phyloP scores from a whole-genome alignment of 92 coral and sea anemone genomes.

The Isaurus tuberculatus region DNA sequence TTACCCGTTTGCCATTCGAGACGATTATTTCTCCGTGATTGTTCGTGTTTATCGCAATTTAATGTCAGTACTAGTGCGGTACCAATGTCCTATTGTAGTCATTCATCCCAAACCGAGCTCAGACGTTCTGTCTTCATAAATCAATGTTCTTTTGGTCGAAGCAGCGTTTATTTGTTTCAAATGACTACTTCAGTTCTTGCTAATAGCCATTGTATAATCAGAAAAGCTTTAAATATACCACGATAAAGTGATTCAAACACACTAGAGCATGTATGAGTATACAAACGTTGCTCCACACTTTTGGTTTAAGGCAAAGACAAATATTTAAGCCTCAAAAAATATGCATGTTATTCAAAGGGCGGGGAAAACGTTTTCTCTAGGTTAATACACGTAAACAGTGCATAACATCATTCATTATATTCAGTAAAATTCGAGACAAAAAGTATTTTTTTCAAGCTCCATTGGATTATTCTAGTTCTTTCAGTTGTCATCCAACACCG shows the following conservation, averaged over 20 bases:
- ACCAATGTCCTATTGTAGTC: neutral
- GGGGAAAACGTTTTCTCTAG: slow-evolving; percentile 2
- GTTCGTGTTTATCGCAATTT: neutral
- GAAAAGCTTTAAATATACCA: slow-evolving; percentile 1
- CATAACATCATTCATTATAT: neutral
- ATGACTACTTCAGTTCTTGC: slow-evolving; percentile 14
- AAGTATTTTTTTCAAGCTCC: neutral
- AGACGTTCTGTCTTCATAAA: slow-evolving; percentile 3
- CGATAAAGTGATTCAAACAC: slow-evolving; percentile 29
- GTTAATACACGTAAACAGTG: neutral
- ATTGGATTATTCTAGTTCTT: neutral
- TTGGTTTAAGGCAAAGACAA: neutral
- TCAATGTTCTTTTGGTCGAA: neutral
- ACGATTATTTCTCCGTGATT: neutral
- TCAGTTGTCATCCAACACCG: neutral
- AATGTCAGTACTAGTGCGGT: neutral
- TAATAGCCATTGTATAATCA: slow-evolving; percentile 1
- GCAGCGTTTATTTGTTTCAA: slow-evolving; percentile 10
- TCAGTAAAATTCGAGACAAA: neutral
- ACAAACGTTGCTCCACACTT: neutral
- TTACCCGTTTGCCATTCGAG: neutral
- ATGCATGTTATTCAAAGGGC: slow-evolving; percentile 15
- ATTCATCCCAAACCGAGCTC: neutral
- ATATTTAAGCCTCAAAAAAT: neutral
- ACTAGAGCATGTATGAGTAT: neutral